phyloP scores from a whole-genome alignment of 2,797 vertebrate species.

The Galaxias olidus region DNA sequence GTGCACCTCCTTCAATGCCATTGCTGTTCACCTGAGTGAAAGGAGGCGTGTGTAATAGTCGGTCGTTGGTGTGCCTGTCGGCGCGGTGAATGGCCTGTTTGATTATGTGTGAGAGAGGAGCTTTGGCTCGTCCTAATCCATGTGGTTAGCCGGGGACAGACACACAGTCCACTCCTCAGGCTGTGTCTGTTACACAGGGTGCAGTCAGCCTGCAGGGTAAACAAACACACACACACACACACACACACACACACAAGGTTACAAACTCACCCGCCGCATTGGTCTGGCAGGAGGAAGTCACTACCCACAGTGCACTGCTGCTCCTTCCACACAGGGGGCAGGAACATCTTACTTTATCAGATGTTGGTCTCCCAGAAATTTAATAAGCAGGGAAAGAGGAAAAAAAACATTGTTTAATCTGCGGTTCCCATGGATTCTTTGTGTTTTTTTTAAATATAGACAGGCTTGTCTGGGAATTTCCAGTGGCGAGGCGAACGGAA shows the following conservation, averaged over 20 bases:
- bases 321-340: slow-evolving; percentile 2
- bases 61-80: not conserved
- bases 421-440: slow-evolving; percentile 77
- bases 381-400: slow-evolving; percentile 16
- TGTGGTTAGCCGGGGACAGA: slow-evolving; percentile 9
- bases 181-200: not conserved
- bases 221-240: slow-evolving; percentile 15
- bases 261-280: not conserved
- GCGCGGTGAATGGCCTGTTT: slow-evolving; percentile 9
- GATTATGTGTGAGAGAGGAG: slow-evolving; percentile 17
- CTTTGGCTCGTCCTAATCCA: slow-evolving; percentile 13
- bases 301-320: not conserved
- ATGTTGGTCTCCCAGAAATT: slow-evolving; percentile 35
- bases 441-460: slow-evolving; percentile 68
- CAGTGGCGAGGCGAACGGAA: slow-evolving; percentile 65
- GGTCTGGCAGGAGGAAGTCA: not conserved
- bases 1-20: slow-evolving; percentile 11
- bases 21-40: slow-evolving; percentile 6
- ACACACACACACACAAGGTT: slow-evolving; percentile 6
- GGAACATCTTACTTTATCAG: slow-evolving; percentile 26
- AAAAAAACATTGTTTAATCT: slow-evolving; percentile 7
- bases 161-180: not conserved
- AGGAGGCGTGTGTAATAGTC: not conserved
- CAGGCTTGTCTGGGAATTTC: slow-evolving; percentile 65
- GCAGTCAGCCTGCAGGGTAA: not conserved